Conservation (phyloP, 2,113 vertebrate genomes). For the Hylia prasina region DNA sequence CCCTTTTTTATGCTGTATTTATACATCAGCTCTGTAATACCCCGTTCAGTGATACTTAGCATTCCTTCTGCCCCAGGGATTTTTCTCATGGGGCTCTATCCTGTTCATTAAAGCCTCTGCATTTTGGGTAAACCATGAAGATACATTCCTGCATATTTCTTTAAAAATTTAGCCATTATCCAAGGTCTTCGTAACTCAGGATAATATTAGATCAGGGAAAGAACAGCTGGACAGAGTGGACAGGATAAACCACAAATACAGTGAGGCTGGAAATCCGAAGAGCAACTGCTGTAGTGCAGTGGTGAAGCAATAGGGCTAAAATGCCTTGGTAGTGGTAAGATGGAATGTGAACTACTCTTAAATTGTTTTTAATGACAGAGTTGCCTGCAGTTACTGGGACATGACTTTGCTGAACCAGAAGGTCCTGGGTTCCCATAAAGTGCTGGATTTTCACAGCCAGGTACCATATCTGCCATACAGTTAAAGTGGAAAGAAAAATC, state of each 20-base stretch:
- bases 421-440: not conserved
- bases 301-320: not conserved
- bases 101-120: not conserved
- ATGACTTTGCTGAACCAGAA: not conserved
- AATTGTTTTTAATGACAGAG: not conserved
- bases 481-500: not conserved
- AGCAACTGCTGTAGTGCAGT: not conserved
- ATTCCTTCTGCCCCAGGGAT: not conserved
- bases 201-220: not conserved
- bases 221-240: not conserved
- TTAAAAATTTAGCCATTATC: not conserved
- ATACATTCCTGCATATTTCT: not conserved
- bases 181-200: not conserved
- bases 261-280: not conserved
- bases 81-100: not conserved
- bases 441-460: not conserved
- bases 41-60: not conserved
- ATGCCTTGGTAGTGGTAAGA: not conserved
- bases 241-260: not conserved
- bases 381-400: not conserved
- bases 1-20: slow-evolving; percentile 31
- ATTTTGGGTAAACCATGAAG: not conserved
- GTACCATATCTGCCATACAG: not conserved
- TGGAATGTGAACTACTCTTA: not conserved
- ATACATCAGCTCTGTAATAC: not conserved